These are phyloP conservation scores for Ficedula albicollis DNA, from an alignment of 2,797 vertebrate genomes.

Conservation along the genomic window DNA sequence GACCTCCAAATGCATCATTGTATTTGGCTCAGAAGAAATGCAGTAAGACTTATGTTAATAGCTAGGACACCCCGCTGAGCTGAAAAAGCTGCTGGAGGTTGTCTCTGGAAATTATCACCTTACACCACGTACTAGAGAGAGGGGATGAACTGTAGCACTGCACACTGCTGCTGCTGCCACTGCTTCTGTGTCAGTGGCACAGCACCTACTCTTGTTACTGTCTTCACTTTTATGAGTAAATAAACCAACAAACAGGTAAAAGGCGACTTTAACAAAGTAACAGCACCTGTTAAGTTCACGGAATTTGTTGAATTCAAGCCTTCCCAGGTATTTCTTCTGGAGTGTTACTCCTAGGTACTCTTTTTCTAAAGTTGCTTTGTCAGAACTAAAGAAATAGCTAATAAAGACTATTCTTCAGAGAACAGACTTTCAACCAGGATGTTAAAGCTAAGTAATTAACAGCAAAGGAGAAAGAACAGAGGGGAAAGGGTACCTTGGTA, in stretches of 20 bases:
- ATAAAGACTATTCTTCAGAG: neutral
- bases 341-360: neutral
- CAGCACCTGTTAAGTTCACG: neutral
- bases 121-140: neutral
- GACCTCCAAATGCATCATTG: neutral
- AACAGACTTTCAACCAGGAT: neutral
- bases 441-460: constrained; percentile 25
- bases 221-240: neutral
- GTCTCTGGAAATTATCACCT: neutral
- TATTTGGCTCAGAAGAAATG: neutral
- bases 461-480: neutral
- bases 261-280: neutral
- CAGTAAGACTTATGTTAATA: neutral
- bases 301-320: neutral
- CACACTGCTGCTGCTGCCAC: neutral
- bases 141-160: neutral
- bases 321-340: neutral
- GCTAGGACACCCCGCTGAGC: neutral
- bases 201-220: neutral
- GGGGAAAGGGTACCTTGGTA: neutral
- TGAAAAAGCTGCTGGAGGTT: neutral
- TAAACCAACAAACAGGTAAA: neutral
- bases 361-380: neutral
- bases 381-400: neutral
- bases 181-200: neutral